phyloP scores from a whole-genome alignment of 2,888 invertebrate species.

The Ichneumoninae sp. region DNA sequence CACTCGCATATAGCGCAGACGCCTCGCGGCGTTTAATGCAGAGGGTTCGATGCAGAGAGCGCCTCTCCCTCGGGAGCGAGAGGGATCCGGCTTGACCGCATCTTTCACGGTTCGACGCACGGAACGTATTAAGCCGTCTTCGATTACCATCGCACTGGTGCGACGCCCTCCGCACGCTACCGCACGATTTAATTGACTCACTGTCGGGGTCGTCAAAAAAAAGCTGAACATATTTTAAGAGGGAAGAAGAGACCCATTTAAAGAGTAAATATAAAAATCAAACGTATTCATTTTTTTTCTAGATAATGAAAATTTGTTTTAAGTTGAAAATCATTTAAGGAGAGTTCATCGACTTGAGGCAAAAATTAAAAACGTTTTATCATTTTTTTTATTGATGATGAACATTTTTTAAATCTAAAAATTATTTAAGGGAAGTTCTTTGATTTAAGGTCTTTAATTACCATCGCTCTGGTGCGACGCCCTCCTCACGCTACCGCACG shows the following conservation, averaged over 20 bases:
- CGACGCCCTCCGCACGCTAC: slow-evolving; percentile 48
- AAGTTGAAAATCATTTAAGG: background rate
- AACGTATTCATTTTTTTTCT: slow-evolving; percentile 17
- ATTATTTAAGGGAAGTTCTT: too few relatives aligned
- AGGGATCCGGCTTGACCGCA: slow-evolving; percentile 45
- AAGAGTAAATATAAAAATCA: background rate
- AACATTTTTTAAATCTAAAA: too few relatives aligned
- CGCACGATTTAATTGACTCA: slow-evolving; percentile 47
- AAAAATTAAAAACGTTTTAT: too few relatives aligned
- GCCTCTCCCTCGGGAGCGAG: background rate
- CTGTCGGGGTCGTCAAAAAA: background rate
- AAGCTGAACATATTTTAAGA: background rate
- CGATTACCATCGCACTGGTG: slow-evolving; percentile 42
- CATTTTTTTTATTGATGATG: too few relatives aligned
- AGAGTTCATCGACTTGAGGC: too few relatives aligned
- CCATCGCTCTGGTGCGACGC: slow-evolving; percentile 39
- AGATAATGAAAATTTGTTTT: background rate
- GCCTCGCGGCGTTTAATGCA: background rate
- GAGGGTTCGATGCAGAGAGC: slow-evolving; percentile 9
- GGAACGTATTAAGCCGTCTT: slow-evolving; percentile 52
- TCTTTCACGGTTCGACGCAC: slow-evolving; percentile 60
- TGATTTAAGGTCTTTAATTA: slow-evolving; percentile 25
- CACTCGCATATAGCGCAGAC: slow-evolving; percentile 25
- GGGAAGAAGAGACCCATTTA: background rate
- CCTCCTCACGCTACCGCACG: slow-evolving; percentile 40